Evolutionary conservation across 2,113 vertebrate species (phyloP).

Genomic region (Macquaria australasica): DNA sequence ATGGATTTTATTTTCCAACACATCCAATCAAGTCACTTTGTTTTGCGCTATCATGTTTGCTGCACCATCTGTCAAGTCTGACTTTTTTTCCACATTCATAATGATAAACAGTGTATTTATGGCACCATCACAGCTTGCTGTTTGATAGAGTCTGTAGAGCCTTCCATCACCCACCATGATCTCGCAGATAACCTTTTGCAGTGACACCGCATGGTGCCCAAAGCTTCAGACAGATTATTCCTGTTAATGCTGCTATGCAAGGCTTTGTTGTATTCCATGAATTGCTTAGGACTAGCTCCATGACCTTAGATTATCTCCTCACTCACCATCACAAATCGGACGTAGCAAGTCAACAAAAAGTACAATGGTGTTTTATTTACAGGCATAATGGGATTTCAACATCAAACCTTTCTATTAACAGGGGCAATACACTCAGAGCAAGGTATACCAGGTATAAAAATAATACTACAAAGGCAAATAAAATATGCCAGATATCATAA

Average conservation of each 20-base stretch:
- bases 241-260: conserved; percentile 5
- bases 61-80: conserved; percentile 20
- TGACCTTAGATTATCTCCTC: conserved; percentile 21
- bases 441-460: neutral
- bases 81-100: neutral
- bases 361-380: neutral
- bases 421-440: neutral
- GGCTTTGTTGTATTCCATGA: conserved; percentile 22
- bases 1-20: neutral
- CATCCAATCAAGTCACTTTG: neutral
- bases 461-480: neutral
- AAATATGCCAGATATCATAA: neutral
- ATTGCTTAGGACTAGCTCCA: neutral
- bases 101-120: conserved; percentile 35
- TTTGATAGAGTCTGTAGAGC: conserved; percentile 23
- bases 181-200: conserved; percentile 55
- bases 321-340: neutral
- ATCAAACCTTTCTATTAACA: neutral
- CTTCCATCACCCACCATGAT: conserved; percentile 48
- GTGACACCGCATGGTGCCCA: conserved; percentile 21
- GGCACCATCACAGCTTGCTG: conserved; percentile 41
- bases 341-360: neutral
- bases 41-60: neutral
- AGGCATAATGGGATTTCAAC: neutral
- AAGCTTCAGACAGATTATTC: conserved; percentile 46